These are phyloP conservation scores for Planiliza haematocheilus DNA, from an alignment of 2,113 vertebrate species.

Conservation along the genomic window DNA sequence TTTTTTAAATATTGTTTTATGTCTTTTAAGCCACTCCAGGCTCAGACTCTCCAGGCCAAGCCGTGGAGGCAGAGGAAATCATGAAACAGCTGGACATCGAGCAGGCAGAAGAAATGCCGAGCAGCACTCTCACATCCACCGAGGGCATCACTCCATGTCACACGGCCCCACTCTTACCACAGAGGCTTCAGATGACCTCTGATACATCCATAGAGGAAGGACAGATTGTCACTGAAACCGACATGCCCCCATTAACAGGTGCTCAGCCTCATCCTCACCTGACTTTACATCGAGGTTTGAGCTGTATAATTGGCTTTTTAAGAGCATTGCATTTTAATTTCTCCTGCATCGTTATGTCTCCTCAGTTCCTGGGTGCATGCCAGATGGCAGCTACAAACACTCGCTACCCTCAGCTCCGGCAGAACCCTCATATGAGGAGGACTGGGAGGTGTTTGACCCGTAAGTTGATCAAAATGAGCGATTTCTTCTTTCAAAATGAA, in stretches of 20 bases:
- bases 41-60: slow-evolving; percentile 94
- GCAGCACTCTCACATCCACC: slow-evolving; percentile 89
- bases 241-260: slow-evolving; percentile 95
- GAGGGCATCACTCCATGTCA: slow-evolving; percentile 79
- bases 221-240: slow-evolving; percentile 87
- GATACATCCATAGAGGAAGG: slow-evolving; percentile 87
- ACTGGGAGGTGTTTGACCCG: slow-evolving; percentile 99
- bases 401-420: slow-evolving; percentile 86
- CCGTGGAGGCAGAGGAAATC: slow-evolving; percentile 95
- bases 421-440: slow-evolving; percentile 96
- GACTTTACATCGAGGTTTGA: not conserved
- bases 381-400: slow-evolving; percentile 89
- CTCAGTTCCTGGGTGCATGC: slow-evolving; percentile 90
- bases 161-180: slow-evolving; percentile 65
- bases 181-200: slow-evolving; percentile 81
- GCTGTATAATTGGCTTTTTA: not conserved
- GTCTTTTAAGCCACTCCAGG: slow-evolving; percentile 87
- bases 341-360: slow-evolving; percentile 27
- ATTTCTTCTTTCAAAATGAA: not conserved
- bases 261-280: not conserved
- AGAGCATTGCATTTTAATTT: not conserved
- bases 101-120: slow-evolving; percentile 92
- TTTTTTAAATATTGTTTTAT: too few species aligned
- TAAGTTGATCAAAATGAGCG: slow-evolving; percentile 80
- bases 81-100: slow-evolving; percentile 98